Evolutionary conservation across 2,113 vertebrate species (phyloP).

Genomic region (Anguilla rostrata): DNA sequence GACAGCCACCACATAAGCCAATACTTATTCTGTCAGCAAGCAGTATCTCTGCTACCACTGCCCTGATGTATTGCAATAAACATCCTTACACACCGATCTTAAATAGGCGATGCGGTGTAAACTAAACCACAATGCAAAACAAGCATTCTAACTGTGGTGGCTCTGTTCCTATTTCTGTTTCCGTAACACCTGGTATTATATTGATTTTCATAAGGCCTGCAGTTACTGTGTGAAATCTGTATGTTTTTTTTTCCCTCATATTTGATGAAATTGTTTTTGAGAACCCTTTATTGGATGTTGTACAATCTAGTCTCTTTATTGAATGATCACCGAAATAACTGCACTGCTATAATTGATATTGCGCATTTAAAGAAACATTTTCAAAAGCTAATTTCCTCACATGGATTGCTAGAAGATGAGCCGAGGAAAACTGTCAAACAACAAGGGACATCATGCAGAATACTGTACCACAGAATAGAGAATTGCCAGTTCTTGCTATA

Average conservation of each 20-base stretch:
- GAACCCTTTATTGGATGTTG: not conserved
- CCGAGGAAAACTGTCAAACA: not conserved
- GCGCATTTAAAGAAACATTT: not conserved
- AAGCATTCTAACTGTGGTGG: not conserved
- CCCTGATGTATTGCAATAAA: not conserved
- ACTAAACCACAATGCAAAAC: not conserved
- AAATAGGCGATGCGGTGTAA: not conserved
- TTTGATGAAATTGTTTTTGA: not conserved
- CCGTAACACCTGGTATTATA: not conserved
- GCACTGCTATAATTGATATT: not conserved
- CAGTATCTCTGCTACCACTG: not conserved
- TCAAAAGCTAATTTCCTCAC: too few species aligned
- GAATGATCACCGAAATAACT: not conserved
- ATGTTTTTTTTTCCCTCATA: not conserved
- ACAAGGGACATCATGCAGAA: too few species aligned
- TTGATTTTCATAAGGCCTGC: not conserved
- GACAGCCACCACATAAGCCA: not conserved
- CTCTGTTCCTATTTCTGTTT: not conserved
- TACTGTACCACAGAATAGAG: too few species aligned
- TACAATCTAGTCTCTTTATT: not conserved
- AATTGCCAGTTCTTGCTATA: too few species aligned
- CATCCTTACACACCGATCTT: not conserved
- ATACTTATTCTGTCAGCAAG: not conserved
- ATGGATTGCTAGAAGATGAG: not conserved
- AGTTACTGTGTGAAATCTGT: not conserved